These are phyloP conservation scores for Parauchenoglanis punctatus DNA, from an alignment of 2,797 vertebrate genomes.

Conservation along the genomic window DNA sequence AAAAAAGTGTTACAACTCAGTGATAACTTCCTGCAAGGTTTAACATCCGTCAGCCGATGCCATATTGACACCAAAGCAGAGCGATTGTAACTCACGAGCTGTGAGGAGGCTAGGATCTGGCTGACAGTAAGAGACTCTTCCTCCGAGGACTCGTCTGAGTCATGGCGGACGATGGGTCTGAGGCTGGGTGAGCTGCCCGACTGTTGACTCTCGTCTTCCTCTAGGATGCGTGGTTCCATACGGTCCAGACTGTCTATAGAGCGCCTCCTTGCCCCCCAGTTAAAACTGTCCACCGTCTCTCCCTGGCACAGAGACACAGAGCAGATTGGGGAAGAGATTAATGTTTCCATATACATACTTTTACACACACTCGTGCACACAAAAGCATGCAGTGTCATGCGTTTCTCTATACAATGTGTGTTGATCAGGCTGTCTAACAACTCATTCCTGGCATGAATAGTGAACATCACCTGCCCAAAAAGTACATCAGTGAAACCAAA, in stretches of 20 bases:
- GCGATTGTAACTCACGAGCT: conserved; percentile 69
- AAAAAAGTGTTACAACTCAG: background rate
- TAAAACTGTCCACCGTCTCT: conserved; percentile 96
- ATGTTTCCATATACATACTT: conserved; percentile 29
- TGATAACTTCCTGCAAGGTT: background rate
- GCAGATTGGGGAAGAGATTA: background rate
- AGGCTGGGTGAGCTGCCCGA: conserved; percentile 88
- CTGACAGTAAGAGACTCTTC: conserved; percentile 91
- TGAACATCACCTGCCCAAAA: background rate
- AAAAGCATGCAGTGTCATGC: background rate
- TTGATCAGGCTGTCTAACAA: background rate
- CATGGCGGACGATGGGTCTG: conserved; percentile 79
- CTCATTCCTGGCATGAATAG: background rate
- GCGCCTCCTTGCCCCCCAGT: conserved; percentile 94
- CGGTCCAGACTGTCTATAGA: conserved; percentile 87
- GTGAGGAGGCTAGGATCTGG: conserved; percentile 88
- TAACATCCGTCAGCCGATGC: background rate
- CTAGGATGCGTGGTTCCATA: conserved; percentile 87
- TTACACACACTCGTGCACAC: conserved; percentile 16
- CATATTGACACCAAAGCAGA: background rate
- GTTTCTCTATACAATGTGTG: background rate
- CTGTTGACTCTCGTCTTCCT: conserved; percentile 89
- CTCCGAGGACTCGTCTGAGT: conserved; percentile 92
- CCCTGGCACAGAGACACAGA: conserved; percentile 74
- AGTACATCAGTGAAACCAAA: background rate